Evolutionary conservation across 2,113 vertebrate species (phyloP), one percentile per base, ranked within the genome.

Genomic region (Caranx ignobilis): DNA sequence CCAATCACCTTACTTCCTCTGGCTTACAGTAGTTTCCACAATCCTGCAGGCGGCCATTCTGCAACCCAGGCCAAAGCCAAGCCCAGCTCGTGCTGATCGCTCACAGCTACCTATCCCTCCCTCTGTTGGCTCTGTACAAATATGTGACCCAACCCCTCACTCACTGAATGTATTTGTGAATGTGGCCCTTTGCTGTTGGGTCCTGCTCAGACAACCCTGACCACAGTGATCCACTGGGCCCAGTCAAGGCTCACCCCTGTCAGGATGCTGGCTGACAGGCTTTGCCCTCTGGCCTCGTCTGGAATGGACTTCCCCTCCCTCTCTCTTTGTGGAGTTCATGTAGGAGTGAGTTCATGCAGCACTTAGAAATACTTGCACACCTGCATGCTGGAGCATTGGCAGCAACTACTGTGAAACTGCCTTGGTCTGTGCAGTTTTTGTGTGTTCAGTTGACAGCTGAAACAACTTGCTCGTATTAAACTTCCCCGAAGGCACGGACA

Each of bases 371-470:
- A 56, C 63, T 71, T 65, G 66, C 84, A 81, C 87, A 91, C 87
- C 86, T 91, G 86, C 85, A 59, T 66, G 5, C 56, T 79, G 50
- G 57, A 82, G 77, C 67, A 19, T 74, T 85, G 90, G 88, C 77
- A 85, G 77, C 39, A 81, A 81, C 86, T 85, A 79, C 85, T 75
- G 71, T 87, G 63, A 79, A 79, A 83, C 77, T 75, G 60, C 76
- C 31, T 56, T 77, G 64, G 63, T 76, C 57, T 81, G 48, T 68
- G 52, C 74, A 81, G 26, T 84, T 86, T 86, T 83, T 85, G 35
- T 83, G 70, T 75, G 32, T 87, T 87, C 43, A 65, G 66, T 87
- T 88, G 80, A 92, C 83, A 88, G 88, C 80, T 89, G 86, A 89
- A 91, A 85, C 71, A 83, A 81, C 79, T 83, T 86, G 74, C 78